Conservation (phyloP, 2,888 invertebrate genomes). For the Odontothrips loti region DNA sequence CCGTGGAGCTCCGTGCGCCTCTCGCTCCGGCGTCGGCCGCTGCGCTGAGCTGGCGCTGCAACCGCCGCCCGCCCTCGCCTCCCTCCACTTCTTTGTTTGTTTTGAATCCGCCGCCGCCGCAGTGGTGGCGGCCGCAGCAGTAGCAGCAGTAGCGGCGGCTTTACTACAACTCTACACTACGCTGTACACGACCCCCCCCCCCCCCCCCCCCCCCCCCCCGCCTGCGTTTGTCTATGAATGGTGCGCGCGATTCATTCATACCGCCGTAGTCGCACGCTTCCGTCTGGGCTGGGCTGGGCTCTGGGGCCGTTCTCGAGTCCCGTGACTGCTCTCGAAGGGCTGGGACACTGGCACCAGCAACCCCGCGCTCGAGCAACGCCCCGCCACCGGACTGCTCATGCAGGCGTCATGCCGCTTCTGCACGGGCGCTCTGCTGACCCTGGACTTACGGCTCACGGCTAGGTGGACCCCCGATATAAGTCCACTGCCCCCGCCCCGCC, state of each 20-base stretch:
- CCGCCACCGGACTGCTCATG: too few species aligned
- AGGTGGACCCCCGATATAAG: too few species aligned
- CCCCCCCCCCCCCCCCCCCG: background rate
- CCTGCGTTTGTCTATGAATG: slow-evolving; percentile 22
- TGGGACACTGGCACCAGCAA: background rate
- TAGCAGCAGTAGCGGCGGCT: background rate
- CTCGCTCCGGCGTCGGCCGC: too few species aligned
- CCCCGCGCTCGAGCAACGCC: too few species aligned
- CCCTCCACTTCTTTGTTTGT: background rate
- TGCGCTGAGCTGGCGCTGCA: too few species aligned
- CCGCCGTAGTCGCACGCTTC: background rate
- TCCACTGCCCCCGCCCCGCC: too few species aligned
- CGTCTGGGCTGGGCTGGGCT: background rate
- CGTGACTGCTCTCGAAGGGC: too few species aligned
- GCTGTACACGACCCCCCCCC: slow-evolving; percentile 9
- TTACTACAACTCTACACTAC: slow-evolving; percentile 15
- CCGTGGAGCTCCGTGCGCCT: too few species aligned
- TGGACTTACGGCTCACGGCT: too few species aligned
- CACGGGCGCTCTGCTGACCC: too few species aligned
- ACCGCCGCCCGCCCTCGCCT: background rate
- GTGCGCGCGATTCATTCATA: slow-evolving; percentile 14
- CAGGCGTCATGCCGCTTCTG: too few species aligned
- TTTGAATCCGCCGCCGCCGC: background rate
- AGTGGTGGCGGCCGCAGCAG: background rate
- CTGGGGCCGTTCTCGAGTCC: too few species aligned